Base-by-base conservation (phyloP, 1,140 invertebrate species). In the Pissodes strobi region DNA sequence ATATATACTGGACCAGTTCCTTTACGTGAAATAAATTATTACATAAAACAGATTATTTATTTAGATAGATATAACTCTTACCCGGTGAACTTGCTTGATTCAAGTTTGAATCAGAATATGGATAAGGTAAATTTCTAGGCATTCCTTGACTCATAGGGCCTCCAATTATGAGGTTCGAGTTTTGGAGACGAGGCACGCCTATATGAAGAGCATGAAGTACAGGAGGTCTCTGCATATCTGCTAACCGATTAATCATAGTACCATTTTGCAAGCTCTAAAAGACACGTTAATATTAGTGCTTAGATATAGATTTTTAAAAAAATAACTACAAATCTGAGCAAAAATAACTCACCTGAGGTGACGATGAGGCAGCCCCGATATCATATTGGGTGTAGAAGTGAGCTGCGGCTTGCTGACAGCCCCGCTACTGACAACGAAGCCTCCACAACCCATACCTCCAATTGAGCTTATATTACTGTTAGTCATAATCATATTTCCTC, bases 401-500 rank as follows among this genome's bases (percentile, higher is more conserved):
- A 85, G 77, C 46, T 57, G 62, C 41, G 87, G 83, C 74, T 88
- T 87, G 73, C 90, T 90, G 70, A 89, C 89, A 19, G 87, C 82
- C 75, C 84, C 87, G 73, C 88, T 90, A 63, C 82, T 74, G 15
- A 86, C 85, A 23, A 89, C 83, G 49, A 86, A 75, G 63, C 82
- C 82, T 30, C 85, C 85, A 19, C 84, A 84, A 25, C 82, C 83
- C 84, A 86, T 85, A 22, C 82, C 83, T 23, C 79, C 80, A 79
- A 84, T 83, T 25, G 82, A 62, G 74, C 84, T 86, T 85, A 89
- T 83, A 79, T 82, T 86, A 71, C 86, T 87, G 67, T 85, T 88
- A 1, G 86, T 87, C 79, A 88, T 84, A 69, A 88, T 86, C 86
- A 89, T 87, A 70, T 83, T 86, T 41, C 85, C 81, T 27, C 79